Evolutionary conservation across 2,888 invertebrate genomes (phyloP).

Genomic region (Sthenelais limicola): DNA sequence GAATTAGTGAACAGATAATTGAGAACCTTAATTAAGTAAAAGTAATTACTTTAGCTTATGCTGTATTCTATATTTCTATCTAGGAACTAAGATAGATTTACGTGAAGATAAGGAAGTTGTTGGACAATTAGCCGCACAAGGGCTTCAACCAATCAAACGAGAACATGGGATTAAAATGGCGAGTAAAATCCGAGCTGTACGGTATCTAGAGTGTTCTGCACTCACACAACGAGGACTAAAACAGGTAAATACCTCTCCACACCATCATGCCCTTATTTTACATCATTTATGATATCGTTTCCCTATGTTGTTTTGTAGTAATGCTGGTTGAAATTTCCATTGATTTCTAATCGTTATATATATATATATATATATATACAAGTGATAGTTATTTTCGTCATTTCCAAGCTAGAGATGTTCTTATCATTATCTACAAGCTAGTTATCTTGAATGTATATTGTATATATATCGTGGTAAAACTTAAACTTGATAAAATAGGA

Average conservation of each 20-base stretch:
- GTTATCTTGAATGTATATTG: no score
- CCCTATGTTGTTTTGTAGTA: background rate
- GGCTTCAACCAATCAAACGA: conserved; percentile 94
- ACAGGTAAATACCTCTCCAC: conserved; percentile 75
- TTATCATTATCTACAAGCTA: no score
- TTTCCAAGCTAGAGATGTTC: no score
- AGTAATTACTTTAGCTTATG: no score
- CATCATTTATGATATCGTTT: background rate
- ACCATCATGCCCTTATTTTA: conserved; percentile 20
- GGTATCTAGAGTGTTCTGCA: conserved; percentile 99
- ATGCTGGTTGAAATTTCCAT: background rate
- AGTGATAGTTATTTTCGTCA: no score
- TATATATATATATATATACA: no score
- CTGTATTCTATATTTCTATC: conserved; percentile 52
- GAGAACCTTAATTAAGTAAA: no score
- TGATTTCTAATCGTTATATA: no score
- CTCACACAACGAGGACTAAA: conserved; percentile 97
- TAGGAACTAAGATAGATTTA: conserved; percentile 98
- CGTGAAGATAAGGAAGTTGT: conserved; percentile 97
- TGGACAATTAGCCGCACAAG: conserved; percentile 91
- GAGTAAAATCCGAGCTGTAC: conserved; percentile 97
- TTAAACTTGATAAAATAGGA: no score
- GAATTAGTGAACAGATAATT: no score
- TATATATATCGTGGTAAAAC: no score
- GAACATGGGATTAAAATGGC: conserved; percentile 99